Conservation (phyloP, 2,888 invertebrate species). For the Philereme transversata region DNA sequence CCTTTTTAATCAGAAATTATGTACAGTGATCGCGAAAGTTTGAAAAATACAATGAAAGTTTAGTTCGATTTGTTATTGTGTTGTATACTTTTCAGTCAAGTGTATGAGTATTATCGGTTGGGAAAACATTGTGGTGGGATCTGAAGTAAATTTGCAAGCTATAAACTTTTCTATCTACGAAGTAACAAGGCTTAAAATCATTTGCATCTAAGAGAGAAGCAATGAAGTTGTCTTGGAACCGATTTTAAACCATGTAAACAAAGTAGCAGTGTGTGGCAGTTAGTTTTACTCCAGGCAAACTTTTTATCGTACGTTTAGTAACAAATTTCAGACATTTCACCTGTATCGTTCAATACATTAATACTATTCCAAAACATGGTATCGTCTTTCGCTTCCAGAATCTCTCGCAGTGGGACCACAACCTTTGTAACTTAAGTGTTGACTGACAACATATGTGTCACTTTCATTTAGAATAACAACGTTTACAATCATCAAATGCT, state of each 20-base stretch:
- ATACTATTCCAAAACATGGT: neutral
- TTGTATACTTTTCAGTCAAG: neutral
- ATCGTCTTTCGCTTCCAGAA: conserved; percentile 16
- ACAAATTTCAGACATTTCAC: neutral
- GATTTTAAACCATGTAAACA: neutral
- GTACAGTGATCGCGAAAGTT: too few species aligned
- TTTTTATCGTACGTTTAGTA: neutral
- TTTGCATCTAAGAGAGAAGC: neutral
- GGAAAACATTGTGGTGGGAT: neutral
- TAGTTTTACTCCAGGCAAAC: neutral
- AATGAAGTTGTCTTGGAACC: neutral
- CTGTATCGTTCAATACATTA: conserved; percentile 3
- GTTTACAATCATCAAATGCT: conserved; percentile 60
- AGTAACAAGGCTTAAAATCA: neutral
- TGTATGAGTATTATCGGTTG: conserved; percentile 1
- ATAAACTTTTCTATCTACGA: neutral
- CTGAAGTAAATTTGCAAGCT: neutral
- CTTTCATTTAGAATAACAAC: conserved; percentile 54
- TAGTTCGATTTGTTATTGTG: too few species aligned
- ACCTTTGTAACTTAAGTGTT: conserved; percentile 62
- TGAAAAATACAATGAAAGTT: too few species aligned
- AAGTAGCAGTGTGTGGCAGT: neutral
- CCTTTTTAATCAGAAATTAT: too few species aligned
- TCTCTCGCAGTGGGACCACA: conserved; percentile 49
- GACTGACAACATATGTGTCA: conserved; percentile 75